Evolutionary conservation across 1,140 invertebrate genomes (phyloP).

Genomic region (Trichomalopsis sarcophagae): DNA sequence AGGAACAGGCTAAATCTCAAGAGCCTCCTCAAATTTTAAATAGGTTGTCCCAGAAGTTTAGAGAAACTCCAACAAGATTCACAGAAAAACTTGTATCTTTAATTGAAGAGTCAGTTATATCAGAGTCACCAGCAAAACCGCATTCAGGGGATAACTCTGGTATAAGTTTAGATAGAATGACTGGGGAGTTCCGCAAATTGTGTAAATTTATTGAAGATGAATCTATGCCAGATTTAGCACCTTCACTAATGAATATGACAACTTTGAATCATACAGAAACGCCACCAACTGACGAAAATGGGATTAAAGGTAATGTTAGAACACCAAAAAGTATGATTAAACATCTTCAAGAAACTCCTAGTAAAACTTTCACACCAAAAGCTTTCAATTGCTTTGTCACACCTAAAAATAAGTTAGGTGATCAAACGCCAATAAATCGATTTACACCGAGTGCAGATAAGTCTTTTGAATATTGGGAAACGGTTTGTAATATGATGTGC

Average conservation of each 20-base stretch:
- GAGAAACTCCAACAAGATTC: conserved; percentile 61
- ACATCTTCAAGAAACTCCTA: conserved; percentile 7
- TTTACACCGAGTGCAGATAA: conserved; percentile 51
- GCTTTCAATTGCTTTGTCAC: neutral
- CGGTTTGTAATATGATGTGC: conserved; percentile 56
- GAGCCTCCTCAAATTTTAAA: conserved; percentile 51
- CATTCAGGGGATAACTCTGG: conserved; percentile 47
- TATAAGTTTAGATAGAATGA: conserved; percentile 63
- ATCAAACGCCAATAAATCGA: conserved; percentile 34
- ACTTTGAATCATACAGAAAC: conserved; percentile 17
- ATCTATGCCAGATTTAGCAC: conserved; percentile 60
- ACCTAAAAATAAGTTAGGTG: conserved; percentile 23
- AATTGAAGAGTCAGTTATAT: conserved; percentile 63
- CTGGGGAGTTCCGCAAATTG: conserved; percentile 64
- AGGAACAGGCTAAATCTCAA: neutral
- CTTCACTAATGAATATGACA: conserved; percentile 52
- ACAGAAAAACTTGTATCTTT: conserved; percentile 65
- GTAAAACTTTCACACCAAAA: neutral
- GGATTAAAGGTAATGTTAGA: neutral
- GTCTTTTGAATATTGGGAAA: conserved; percentile 61
- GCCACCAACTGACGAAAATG: neutral
- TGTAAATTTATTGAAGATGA: conserved; percentile 70
- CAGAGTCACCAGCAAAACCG: conserved; percentile 47
- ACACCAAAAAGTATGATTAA: conserved; percentile 20
- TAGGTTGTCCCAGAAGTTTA: conserved; percentile 63